Conservation (phyloP, 1,140 invertebrate species). For the Ceratosolen solmsi region DNA sequence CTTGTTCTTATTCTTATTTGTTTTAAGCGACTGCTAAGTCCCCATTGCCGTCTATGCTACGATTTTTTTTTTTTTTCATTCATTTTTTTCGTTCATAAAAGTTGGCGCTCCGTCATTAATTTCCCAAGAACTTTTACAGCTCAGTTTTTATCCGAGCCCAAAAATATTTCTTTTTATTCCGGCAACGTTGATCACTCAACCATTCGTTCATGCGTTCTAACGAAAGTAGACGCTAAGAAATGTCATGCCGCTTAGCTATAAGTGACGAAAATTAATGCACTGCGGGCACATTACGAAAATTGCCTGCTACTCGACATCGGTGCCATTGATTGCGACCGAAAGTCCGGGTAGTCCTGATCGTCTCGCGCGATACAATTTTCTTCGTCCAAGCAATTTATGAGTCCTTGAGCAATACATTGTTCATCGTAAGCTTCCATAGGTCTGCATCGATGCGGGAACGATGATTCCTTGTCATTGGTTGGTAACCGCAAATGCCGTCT, state of each 20-base stretch:
- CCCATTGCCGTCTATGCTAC: too few relatives aligned
- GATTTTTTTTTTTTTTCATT: too few relatives aligned
- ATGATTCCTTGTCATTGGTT: neutral
- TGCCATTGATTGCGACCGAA: neutral
- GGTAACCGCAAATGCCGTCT: neutral
- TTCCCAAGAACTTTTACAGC: too few relatives aligned
- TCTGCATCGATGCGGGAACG: neutral
- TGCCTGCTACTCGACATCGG: neutral
- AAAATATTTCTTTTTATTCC: too few relatives aligned
- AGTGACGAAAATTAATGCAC: neutral
- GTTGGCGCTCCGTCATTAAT: too few relatives aligned
- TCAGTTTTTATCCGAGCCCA: too few relatives aligned
- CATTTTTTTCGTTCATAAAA: too few relatives aligned
- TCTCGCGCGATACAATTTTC: neutral
- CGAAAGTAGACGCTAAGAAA: too few relatives aligned
- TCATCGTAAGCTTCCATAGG: neutral
- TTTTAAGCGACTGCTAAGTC: too few relatives aligned
- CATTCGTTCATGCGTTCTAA: too few relatives aligned
- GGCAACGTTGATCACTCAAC: too few relatives aligned
- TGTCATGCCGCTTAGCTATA: neutral
- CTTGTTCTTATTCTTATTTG: too few relatives aligned
- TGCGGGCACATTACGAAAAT: neutral
- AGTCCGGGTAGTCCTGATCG: neutral
- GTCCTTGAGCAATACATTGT: neutral
- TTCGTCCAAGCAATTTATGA: neutral